These are phyloP conservation scores for Perizoma flavofasciatum DNA, from an alignment of 2,888 invertebrate genomes.

Conservation along the genomic window DNA sequence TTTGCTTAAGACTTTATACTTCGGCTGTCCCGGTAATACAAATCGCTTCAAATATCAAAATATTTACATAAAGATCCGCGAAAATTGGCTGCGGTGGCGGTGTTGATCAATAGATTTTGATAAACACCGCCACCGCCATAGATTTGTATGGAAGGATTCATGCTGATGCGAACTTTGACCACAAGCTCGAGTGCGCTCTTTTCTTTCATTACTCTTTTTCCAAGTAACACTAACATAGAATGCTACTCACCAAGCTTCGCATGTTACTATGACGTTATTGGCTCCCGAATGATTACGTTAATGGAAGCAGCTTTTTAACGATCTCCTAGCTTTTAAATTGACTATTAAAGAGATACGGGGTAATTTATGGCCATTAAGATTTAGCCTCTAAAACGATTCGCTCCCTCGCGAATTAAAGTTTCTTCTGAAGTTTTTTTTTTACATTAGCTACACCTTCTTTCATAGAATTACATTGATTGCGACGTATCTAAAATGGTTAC, in stretches of 20 bases:
- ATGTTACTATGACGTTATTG: conserved; percentile 73
- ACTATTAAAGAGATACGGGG: conserved; percentile 76
- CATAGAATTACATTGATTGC: too few relatives aligned
- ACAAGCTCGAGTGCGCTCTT: too few relatives aligned
- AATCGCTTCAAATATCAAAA: too few relatives aligned
- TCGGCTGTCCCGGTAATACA: too few relatives aligned
- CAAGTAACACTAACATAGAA: conserved; percentile 30
- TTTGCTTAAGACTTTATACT: too few relatives aligned
- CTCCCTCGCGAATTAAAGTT: conserved; percentile 57
- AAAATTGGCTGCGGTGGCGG: too few relatives aligned
- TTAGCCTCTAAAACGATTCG: conserved; percentile 43
- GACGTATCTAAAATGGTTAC: too few relatives aligned
- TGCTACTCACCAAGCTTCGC: conserved; percentile 57
- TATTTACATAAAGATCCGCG: too few relatives aligned
- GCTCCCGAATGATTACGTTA: conserved; percentile 76
- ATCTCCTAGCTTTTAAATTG: conserved; percentile 71
- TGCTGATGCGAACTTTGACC: too few relatives aligned
- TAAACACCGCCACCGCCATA: too few relatives aligned
- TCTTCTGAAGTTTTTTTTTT: conserved; percentile 21
- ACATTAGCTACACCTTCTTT: conserved; percentile 1
- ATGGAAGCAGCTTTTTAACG: conserved; percentile 74
- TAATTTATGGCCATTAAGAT: conserved; percentile 72
- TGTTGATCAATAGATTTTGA: too few relatives aligned
- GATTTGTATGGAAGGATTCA: too few relatives aligned
- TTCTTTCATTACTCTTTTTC: conserved; percentile 15